Evolutionary conservation across 1,140 invertebrate genomes (phyloP).

Genomic region (Zaprionus ornatus): DNA sequence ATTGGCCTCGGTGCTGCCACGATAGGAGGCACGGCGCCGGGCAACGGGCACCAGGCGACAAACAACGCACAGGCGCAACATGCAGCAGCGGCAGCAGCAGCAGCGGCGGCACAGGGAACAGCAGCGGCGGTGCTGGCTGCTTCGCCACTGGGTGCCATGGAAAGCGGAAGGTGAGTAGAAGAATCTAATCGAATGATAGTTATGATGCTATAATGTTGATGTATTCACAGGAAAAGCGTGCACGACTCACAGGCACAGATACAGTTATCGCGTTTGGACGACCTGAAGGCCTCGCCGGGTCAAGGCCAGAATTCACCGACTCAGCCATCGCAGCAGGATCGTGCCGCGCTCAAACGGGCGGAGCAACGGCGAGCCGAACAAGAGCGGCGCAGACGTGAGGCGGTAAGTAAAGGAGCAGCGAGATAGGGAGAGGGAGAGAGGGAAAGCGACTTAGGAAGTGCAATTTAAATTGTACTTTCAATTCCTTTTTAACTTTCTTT

Average conservation of each 20-base stretch:
- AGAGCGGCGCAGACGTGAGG: constrained; percentile 94
- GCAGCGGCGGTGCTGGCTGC: constrained; percentile 62
- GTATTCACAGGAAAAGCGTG: constrained; percentile 84
- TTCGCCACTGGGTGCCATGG: constrained; percentile 75
- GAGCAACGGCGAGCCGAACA: constrained; percentile 92
- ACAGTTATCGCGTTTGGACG: constrained; percentile 84
- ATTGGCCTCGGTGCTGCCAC: constrained; percentile 26
- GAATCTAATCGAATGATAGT: neutral
- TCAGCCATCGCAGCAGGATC: constrained; percentile 87
- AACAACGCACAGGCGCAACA: constrained; percentile 51
- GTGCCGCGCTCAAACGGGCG: constrained; percentile 90
- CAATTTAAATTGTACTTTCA: no score
- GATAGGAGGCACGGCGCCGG: constrained; percentile 37
- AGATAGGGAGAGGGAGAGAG: no score
- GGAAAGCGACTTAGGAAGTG: no score
- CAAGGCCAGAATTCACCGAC: constrained; percentile 84
- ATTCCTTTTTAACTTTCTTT: no score
- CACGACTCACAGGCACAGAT: constrained; percentile 79
- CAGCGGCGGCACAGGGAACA: constrained; percentile 68
- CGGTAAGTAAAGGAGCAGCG: constrained; percentile 87
- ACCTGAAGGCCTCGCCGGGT: constrained; percentile 85
- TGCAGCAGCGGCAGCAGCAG: constrained; percentile 67
- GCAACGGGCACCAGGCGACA: constrained; percentile 36
- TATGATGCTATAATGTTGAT: neutral
- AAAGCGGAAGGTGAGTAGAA: constrained; percentile 71